Percentiles rank a stretch among this genome's conserved stretches.
These are phyloP conservation scores for Lithophane leautieri DNA, from an alignment of 2,888 invertebrate genomes.

Conservation along the genomic window DNA sequence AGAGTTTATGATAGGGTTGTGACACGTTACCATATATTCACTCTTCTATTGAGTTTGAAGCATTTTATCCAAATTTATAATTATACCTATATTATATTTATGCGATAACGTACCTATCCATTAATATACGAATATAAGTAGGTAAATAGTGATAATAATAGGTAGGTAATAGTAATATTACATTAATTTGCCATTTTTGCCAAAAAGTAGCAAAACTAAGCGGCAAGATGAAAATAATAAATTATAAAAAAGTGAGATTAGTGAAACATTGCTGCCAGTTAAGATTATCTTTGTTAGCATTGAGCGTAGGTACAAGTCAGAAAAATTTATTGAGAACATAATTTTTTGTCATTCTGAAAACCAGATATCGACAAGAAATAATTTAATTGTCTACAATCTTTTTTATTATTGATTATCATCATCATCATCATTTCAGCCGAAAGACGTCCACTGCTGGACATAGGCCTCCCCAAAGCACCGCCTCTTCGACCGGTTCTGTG, in stretches of 20 bases:
- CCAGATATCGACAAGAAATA: not conserved
- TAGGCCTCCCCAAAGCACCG: too few species aligned
- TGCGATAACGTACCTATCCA: conserved; percentile 5
- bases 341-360: not conserved
- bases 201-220: conserved; percentile 23
- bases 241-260: not conserved
- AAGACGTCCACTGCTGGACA: too few species aligned
- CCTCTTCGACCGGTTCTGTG: too few species aligned
- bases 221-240: not conserved
- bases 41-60: conserved; percentile 50
- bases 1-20: conserved; percentile 74
- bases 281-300: conserved; percentile 18
- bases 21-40: conserved; percentile 56
- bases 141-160: not conserved
- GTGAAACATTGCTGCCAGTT: conserved; percentile 15
- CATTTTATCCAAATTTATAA: conserved; percentile 40
- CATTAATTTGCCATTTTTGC: conserved; percentile 21
- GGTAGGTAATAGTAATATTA: too few species aligned
- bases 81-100: not conserved
- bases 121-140: conserved; percentile 18
- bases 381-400: not conserved
- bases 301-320: not conserved
- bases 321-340: not conserved
- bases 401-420: not conserved
- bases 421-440: too few species aligned